phyloP scores from a whole-genome alignment of 1,140 invertebrate species.

The Colletes latitarsis region DNA sequence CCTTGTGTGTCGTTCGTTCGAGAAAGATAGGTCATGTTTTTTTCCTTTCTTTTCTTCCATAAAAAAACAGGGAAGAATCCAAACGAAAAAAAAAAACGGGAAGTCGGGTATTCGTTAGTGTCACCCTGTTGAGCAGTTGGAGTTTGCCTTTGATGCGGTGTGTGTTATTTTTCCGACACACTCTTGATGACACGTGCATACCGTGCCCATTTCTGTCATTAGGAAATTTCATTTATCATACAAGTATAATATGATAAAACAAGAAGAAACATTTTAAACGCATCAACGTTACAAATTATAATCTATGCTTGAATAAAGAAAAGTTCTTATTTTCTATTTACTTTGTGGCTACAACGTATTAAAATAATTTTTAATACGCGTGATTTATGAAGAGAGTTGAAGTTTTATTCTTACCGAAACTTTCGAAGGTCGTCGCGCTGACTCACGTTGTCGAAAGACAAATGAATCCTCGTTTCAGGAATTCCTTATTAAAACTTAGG shows the following conservation, averaged over 20 bases:
- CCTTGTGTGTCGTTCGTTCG: slow-evolving; percentile 24
- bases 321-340: too few species aligned
- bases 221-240: slow-evolving; percentile 19
- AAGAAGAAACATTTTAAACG: background rate
- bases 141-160: slow-evolving; percentile 32
- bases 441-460: slow-evolving; percentile 14
- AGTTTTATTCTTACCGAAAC: too few species aligned
- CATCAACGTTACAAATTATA: background rate
- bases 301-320: too few species aligned
- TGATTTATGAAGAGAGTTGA: too few species aligned
- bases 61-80: slow-evolving; percentile 43
- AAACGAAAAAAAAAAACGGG: slow-evolving; percentile 52
- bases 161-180: slow-evolving; percentile 24
- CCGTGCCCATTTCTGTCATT: slow-evolving; percentile 25
- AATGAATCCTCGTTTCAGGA: slow-evolving; percentile 30
- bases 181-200: slow-evolving; percentile 30
- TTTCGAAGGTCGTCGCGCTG: background rate
- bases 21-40: slow-evolving; percentile 9
- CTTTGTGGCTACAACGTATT: too few species aligned
- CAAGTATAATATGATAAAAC: background rate
- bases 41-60: slow-evolving; percentile 14
- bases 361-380: background rate
- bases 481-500: slow-evolving; percentile 56
- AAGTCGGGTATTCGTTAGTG: slow-evolving; percentile 58
- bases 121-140: slow-evolving; percentile 33